Percentiles rank a stretch among this genome's conserved stretches.
These are phyloP conservation scores for Neoseiulus cucumeris DNA, from an alignment of 1,140 invertebrate species.

Conservation along the genomic window DNA sequence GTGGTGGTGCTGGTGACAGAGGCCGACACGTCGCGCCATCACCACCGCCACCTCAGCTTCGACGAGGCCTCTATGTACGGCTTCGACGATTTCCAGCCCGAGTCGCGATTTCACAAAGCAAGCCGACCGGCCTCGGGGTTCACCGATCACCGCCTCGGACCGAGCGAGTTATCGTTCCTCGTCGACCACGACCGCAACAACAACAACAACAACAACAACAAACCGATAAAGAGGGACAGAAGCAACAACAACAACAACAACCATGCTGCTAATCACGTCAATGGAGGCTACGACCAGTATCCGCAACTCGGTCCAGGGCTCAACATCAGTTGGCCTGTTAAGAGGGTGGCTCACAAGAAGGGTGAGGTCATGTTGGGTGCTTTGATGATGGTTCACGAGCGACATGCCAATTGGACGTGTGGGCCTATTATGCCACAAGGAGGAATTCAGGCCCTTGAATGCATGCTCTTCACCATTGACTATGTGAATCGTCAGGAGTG, in stretches of 20 bases:
- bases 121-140: no score
- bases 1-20: no score
- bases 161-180: neutral
- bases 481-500: constrained; percentile 44
- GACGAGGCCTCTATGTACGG: no score
- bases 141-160: no score
- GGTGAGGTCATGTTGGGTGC: constrained; percentile 58
- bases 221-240: neutral
- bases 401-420: constrained; percentile 54
- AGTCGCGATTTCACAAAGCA: no score
- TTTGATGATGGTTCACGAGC: constrained; percentile 83
- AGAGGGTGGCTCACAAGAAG: constrained; percentile 59
- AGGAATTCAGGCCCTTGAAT: constrained; percentile 63
- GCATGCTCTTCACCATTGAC: constrained; percentile 77
- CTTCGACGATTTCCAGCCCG: no score
- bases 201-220: neutral
- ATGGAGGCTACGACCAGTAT: neutral
- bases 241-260: neutral
- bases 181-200: neutral
- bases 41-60: no score
- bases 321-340: constrained; percentile 51
- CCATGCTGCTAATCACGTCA: neutral
- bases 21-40: no score
- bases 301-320: neutral
- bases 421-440: constrained; percentile 86